Evolutionary conservation across 2,113 vertebrate species (phyloP).

Genomic region (Sebastes schlegelii): DNA sequence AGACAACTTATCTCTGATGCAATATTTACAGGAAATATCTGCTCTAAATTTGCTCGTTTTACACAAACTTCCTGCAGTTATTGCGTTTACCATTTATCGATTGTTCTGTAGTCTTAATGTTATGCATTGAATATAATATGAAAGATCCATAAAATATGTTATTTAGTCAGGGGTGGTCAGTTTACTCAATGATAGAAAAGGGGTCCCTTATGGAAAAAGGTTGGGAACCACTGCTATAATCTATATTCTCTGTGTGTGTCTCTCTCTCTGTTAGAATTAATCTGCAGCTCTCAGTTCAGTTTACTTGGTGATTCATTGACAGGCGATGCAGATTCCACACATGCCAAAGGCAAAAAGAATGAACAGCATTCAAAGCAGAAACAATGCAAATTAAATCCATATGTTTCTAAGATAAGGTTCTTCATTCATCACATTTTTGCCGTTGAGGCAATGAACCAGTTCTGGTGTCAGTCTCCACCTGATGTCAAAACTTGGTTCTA

Average conservation of each 20-base stretch:
- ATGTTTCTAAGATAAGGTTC: conserved; percentile 23
- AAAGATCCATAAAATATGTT: no score
- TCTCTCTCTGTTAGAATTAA: conserved; percentile 30
- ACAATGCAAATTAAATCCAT: conserved; percentile 34
- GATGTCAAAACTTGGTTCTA: not conserved
- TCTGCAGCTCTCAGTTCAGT: conserved; percentile 8
- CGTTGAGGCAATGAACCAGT: not conserved
- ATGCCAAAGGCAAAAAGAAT: conserved; percentile 40
- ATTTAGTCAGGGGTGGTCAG: no score
- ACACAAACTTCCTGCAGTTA: no score
- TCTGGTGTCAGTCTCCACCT: not conserved
- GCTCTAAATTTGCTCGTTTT: no score
- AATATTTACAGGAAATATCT: no score
- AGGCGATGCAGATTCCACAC: conserved; percentile 47
- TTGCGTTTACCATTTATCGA: no score
- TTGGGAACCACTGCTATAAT: no score
- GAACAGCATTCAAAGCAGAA: conserved; percentile 9
- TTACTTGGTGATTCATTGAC: conserved; percentile 46
- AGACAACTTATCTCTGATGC: no score
- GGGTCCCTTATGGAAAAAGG: no score
- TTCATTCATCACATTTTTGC: not conserved
- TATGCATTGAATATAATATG: no score
- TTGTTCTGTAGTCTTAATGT: no score
- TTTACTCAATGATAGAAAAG: no score
- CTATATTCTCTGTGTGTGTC: not conserved